Evolutionary conservation across 2,797 vertebrate genomes (phyloP).

Genomic region (Trichosurus vulpecula): DNA sequence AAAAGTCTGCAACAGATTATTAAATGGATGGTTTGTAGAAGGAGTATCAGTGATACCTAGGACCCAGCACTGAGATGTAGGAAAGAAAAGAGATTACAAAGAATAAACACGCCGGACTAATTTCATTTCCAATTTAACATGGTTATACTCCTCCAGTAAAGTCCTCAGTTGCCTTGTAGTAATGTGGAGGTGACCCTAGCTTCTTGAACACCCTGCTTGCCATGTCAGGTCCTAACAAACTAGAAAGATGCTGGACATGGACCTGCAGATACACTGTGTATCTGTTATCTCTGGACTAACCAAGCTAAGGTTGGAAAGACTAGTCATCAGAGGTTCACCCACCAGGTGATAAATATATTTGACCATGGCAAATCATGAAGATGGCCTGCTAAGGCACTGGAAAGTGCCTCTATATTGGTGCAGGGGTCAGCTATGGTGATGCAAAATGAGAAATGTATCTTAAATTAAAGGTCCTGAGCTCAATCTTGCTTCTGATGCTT

Average conservation of each 20-base stretch:
- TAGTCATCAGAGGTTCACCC: not conserved
- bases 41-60: not conserved
- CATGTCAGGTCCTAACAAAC: not conserved
- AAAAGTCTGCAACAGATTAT: too few species aligned
- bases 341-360: not conserved
- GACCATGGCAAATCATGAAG: not conserved
- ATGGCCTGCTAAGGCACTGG: not conserved
- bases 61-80: not conserved
- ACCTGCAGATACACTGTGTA: not conserved
- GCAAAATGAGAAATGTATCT: not conserved
- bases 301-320: not conserved
- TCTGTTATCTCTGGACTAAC: not conserved
- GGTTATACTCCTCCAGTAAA: not conserved
- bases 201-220: not conserved
- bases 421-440: not conserved
- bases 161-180: not conserved
- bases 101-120: not conserved
- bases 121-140: not conserved
- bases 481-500: not conserved
- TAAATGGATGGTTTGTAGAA: not conserved
- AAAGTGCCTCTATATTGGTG: not conserved
- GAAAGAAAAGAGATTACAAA: not conserved
- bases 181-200: not conserved
- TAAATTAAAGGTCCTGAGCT: not conserved
- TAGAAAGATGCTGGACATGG: not conserved